Evolutionary conservation across 2,797 vertebrate species (phyloP), one percentile per base, ranked within the genome.

Genomic region (Garrulus glandarius): DNA sequence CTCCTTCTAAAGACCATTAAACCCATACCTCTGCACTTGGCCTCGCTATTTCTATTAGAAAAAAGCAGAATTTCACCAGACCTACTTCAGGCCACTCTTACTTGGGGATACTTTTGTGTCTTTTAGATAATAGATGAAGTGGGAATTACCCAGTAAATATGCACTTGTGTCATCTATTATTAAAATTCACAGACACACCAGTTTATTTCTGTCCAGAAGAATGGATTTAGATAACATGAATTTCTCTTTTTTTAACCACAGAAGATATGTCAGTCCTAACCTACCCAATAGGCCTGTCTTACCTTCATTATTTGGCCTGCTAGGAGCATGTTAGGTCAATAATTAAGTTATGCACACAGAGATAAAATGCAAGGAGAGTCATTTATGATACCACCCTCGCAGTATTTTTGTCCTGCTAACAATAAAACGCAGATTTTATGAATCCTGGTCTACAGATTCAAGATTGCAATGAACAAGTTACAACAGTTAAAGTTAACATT

Each of bases 141-240:
- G 63, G 74, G 89, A 95, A 76, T 93, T 93, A 91, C 64, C 32
- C 27, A 68, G 91, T 79, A 91, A 94, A 93, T 50, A 70, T 60
- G 80, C 29, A 75, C 56, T 80, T 44, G 43, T 77, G 43, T 67
- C 47, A 92, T 79, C 24, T 84, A 90, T 59, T 39, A 55, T 93
- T 86, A 49, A 89, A 83, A 81, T 68, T 83, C 61, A 65, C 53
- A 84, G 50, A 47, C 5, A 3, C 3, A 50, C 10, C 8, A 55
- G 36, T 77, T 77, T 80, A 84, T 84, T 94, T 92, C 56, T 77
- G 27, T 77, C 27, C 36, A 71, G 39, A 84, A 93, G 56, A 83
- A 85, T 24, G 26, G 44, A 46, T 16, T 18, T 27, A 79, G 43
- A 60, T 36, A 43, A 49, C 5, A 65, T 23, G 13, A 71, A 57